Conservation (phyloP, 1,140 invertebrate species). For the Dreissena polymorpha region DNA sequence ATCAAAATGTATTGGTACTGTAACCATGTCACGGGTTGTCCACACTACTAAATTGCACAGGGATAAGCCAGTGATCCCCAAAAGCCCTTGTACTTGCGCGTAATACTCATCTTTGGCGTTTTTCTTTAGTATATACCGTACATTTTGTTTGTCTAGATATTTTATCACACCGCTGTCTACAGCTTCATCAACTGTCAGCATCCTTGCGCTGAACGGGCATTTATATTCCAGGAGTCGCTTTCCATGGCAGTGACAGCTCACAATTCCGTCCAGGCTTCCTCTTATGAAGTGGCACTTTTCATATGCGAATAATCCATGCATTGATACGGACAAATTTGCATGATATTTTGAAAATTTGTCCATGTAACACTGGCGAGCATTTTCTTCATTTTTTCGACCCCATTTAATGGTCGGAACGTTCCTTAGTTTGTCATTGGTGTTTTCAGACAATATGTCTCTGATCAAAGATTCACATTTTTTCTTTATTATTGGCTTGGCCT, state of each 20-base stretch:
- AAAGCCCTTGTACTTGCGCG: slow-evolving; percentile 17
- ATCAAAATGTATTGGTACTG: background rate
- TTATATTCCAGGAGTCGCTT: no score
- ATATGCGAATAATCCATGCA: slow-evolving; percentile 24
- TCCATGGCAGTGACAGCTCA: slow-evolving; percentile 9
- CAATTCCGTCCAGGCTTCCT: slow-evolving; percentile 24
- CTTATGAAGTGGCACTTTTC: background rate
- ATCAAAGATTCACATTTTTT: background rate
- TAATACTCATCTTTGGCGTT: background rate
- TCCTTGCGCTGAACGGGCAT: slow-evolving; percentile 19
- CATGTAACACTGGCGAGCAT: slow-evolving; percentile 1
- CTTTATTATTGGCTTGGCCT: slow-evolving; percentile 17
- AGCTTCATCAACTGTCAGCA: slow-evolving; percentile 4
- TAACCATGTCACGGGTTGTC: slow-evolving; percentile 9
- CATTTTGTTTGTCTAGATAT: slow-evolving; percentile 16
- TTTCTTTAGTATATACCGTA: background rate
- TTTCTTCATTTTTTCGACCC: slow-evolving; percentile 19
- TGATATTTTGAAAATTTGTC: slow-evolving; percentile 2
- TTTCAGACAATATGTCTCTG: background rate
- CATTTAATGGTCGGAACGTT: slow-evolving; percentile 28
- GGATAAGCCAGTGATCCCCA: slow-evolving; percentile 2
- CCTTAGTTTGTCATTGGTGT: slow-evolving; percentile 9
- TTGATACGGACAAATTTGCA: background rate
- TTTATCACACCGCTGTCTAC: slow-evolving; percentile 2
- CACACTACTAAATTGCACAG: background rate